phyloP scores from a whole-genome alignment of 2,797 vertebrate genomes.

The Acanthurus leucopareius region DNA sequence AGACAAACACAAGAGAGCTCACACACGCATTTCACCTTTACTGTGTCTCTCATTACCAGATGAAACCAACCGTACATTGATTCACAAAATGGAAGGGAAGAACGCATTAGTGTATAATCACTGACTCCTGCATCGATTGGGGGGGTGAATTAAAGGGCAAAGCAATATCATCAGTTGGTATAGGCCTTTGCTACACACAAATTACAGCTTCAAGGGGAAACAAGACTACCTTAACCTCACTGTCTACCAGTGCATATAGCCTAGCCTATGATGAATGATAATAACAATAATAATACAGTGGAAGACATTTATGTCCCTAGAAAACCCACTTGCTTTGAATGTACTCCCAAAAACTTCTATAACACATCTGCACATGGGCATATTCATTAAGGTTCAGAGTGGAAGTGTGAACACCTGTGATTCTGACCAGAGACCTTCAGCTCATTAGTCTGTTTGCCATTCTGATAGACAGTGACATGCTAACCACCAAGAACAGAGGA shows the following conservation, averaged over 20 bases:
- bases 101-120: slow-evolving; percentile 87
- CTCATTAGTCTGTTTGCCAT: slow-evolving; percentile 62
- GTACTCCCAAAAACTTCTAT: slow-evolving; percentile 71
- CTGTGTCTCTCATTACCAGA: slow-evolving; percentile 87
- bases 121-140: slow-evolving; percentile 86
- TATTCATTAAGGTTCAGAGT: slow-evolving; percentile 70
- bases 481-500: slow-evolving; percentile 39
- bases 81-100: slow-evolving; percentile 87
- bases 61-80: slow-evolving; percentile 85
- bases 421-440: slow-evolving; percentile 62
- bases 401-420: slow-evolving; percentile 76
- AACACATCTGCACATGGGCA: slow-evolving; percentile 70
- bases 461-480: slow-evolving; percentile 47
- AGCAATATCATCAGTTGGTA: slow-evolving; percentile 86
- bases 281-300: slow-evolving; percentile 79
- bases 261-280: slow-evolving; percentile 77
- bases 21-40: slow-evolving; percentile 85
- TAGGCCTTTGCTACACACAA: slow-evolving; percentile 82
- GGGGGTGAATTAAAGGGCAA: slow-evolving; percentile 87
- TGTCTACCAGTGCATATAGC: slow-evolving; percentile 78
- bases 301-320: slow-evolving; percentile 69
- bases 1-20: slow-evolving; percentile 76
- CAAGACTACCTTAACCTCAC: slow-evolving; percentile 82
- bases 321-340: slow-evolving; percentile 74
- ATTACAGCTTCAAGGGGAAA: slow-evolving; percentile 84